phyloP scores from a whole-genome alignment of 2,113 vertebrate genomes.

The Erpornis zantholeuca region DNA sequence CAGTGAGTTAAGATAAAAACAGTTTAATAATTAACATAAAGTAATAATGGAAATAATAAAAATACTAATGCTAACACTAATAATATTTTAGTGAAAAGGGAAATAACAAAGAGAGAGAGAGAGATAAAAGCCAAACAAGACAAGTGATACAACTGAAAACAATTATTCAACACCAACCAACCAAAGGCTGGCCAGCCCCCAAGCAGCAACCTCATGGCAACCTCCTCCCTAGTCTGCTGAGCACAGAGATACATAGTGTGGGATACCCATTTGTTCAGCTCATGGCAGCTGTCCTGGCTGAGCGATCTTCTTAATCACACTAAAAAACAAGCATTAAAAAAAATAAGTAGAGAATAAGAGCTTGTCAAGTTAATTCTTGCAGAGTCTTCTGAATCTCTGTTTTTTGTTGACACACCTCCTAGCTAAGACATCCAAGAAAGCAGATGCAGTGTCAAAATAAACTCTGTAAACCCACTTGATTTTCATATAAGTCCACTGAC shows the following conservation, averaged over 20 bases:
- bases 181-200: background rate
- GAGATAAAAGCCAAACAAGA: background rate
- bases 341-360: background rate
- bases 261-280: background rate
- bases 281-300: background rate
- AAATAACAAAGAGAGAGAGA: background rate
- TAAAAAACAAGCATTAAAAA: background rate
- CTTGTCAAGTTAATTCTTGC: background rate
- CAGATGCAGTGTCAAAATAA: background rate
- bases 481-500: background rate
- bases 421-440: background rate
- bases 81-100: background rate
- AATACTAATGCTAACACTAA: background rate
- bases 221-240: background rate
- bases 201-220: background rate
- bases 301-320: background rate
- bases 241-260: fast-evolving
- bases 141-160: background rate
- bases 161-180: background rate
- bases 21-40: background rate
- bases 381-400: background rate
- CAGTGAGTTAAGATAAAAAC: background rate
- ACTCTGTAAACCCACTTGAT: background rate
- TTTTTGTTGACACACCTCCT: background rate
- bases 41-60: background rate